A percentile compares a stretch with the other conserved stretches of the same genome.
Evolutionary conservation across 2,797 vertebrate genomes (phyloP).

Genomic region (Sebastes vulpes): DNA sequence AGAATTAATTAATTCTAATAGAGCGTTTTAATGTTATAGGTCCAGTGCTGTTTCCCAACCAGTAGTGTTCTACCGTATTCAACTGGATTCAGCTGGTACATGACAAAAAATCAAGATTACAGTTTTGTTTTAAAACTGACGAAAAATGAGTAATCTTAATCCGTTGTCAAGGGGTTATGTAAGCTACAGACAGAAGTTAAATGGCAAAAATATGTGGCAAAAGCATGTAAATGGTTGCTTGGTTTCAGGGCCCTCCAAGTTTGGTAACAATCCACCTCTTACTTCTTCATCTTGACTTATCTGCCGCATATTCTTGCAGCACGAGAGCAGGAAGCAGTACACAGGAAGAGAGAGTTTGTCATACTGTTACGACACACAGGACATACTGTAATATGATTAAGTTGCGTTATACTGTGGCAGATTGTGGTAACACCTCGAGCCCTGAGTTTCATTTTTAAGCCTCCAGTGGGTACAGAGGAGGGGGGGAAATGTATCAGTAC

Average conservation of each 20-base stretch:
- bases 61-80: not conserved
- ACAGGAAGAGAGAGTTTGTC: slow-evolving; percentile 9
- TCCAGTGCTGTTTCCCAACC: not conserved
- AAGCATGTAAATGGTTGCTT: not conserved
- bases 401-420: slow-evolving; percentile 2
- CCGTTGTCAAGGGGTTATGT: not conserved
- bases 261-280: not conserved
- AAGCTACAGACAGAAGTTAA: not conserved
- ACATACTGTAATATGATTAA: slow-evolving; percentile 16
- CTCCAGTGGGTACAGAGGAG: not conserved
- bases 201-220: not conserved
- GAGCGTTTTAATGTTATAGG: not conserved
- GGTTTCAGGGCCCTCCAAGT: not conserved
- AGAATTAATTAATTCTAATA: not conserved
- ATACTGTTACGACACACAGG: slow-evolving; percentile 24
- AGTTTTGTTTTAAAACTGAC: too few relatives aligned
- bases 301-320: slow-evolving; percentile 1
- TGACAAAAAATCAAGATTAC: not conserved
- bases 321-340: slow-evolving; percentile 6
- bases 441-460: slow-evolving; percentile 17
- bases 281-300: not conserved
- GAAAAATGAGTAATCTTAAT: too few relatives aligned
- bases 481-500: slow-evolving; percentile 30
- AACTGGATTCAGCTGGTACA: not conserved
- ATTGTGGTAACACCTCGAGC: slow-evolving; percentile 27